Evolutionary conservation across 1,140 invertebrate species (phyloP), one percentile per base, ranked within the genome.

Genomic region (Aleiodes sp.): DNA sequence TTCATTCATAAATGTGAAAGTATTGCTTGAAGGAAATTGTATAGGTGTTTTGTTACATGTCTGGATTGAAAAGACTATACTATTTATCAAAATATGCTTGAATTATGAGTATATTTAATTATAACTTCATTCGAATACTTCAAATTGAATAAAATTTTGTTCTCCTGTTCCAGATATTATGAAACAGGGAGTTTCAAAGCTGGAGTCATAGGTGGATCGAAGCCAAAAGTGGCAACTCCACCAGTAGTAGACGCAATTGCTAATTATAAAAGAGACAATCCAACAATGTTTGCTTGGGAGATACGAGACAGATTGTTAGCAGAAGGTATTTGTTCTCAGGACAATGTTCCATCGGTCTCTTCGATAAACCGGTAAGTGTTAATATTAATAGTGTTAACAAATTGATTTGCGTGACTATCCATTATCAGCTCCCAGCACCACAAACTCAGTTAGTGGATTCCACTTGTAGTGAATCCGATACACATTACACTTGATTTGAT

Each of bases 251-350:
- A 99, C 81, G 97, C 97, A 41, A 99, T 99, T 73, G 95, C 97
- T 1, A 94, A 96, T 74, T 99, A 99, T 89, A 99, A 99, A 85
- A 89, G 96, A 70, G 96, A 99, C 84, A 99, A 99, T 87, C 98
- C 98, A 0, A 99, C 98, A 14, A 99, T 99, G 97, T 99, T 99
- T 84, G 98, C 98, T 2, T 99, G 98, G 98, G 98, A 99, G 86
- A 99, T 99, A 78, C 88, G 98, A 35, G 98, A 99, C 87, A 90
- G 97, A 86, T 90, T 99, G 74, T 89, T 99, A 63, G 93, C 96
- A 1, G 98, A 99, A 83, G 94, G 94, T 31, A 97, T 99, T 79
- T 99, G 98, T 86, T 97, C 96, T 63, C 95, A 98, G 84, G 98
- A 99, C 85, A 99, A 98, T 87, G 98, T 99, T 73, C 98, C 98